Evolutionary conservation across 2,113 vertebrate genomes (phyloP), one percentile per base, ranked within the genome.

Genomic region (pig (Sus scrofa)): DNA sequence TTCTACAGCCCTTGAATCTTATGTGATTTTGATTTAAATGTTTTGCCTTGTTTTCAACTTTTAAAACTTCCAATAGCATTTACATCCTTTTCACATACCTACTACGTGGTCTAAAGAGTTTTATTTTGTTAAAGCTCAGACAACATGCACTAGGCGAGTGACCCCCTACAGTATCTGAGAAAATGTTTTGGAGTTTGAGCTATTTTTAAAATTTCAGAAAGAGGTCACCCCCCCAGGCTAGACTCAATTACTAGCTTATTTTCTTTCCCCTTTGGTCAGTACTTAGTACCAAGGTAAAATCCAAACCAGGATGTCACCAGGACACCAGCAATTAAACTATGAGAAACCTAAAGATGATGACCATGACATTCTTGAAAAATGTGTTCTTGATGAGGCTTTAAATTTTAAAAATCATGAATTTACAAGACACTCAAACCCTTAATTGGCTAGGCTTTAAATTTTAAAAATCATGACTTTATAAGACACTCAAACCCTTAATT

Each of bases 361-460:
- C 14, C 2, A 1, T 79, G 58, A 71, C 6, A 73, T 7, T 84
- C 81, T 74, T n/a, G 26, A 86, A 67, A 82, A 89, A 63, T 60
- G 30, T 54, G 3, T 67, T 70, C 84, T 84, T 67, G 58, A 20
- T 75, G 39, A 93, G 34, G 37, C 27, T 87, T 96, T 68, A 89
- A 26, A 92, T 90, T 95, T 77, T 75, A 90, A 92, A 62, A 95
- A 27, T 54, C 32, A 86, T 56, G 83, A 58, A 78, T 86, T 32
- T 86, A 6, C 30, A 89, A 86, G 13, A 75, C 34, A 91, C 27
- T 88, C 22, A 89, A 91, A 11, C 9, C 13, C 52, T 88, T 97
- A 50, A 82, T 16, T 84, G 79, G 34, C 39, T 75, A 65, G 15
- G 37, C 32, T 87, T 96, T 67, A 88, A 26, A 92, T 90, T 95